phyloP scores from a whole-genome alignment of 2,888 invertebrate species.

The Xanthia icteritia region DNA sequence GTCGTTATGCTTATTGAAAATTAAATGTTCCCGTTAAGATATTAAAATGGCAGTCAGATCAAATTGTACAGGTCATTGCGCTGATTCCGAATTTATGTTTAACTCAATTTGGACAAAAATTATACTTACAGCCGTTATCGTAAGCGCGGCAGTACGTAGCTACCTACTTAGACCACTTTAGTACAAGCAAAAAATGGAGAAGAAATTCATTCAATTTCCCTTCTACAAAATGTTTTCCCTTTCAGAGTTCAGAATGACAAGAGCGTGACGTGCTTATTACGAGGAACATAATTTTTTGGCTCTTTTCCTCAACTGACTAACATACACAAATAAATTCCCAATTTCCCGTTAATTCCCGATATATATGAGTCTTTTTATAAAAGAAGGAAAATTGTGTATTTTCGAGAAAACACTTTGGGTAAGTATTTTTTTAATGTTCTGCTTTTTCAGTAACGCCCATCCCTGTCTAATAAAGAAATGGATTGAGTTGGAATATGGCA shows the following conservation, averaged over 20 bases:
- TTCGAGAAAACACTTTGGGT: background rate
- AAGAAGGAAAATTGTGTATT: background rate
- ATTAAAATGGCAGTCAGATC: too few species aligned
- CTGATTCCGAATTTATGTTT: too few species aligned
- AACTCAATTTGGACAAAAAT: too few species aligned
- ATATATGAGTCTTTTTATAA: background rate
- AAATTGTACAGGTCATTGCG: too few species aligned
- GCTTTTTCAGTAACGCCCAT: background rate
- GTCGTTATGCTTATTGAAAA: too few species aligned
- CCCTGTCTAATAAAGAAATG: background rate
- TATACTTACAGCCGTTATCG: too few species aligned
- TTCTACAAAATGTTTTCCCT: background rate
- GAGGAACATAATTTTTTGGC: constrained; percentile 7
- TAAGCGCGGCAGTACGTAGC: too few species aligned
- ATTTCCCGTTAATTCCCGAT: constrained; percentile 4
- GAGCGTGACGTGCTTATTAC: constrained; percentile 8
- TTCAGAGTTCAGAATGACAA: constrained; percentile 3
- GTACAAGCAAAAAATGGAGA: background rate
- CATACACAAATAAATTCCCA: constrained; percentile 16
- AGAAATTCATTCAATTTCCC: background rate
- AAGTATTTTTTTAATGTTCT: background rate
- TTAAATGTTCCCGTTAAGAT: too few species aligned
- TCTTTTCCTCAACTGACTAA: constrained; percentile 28
- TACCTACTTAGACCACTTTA: background rate
- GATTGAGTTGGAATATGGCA: background rate